phyloP scores from a whole-genome alignment of 2,888 invertebrate species.

The Agrochola litura region DNA sequence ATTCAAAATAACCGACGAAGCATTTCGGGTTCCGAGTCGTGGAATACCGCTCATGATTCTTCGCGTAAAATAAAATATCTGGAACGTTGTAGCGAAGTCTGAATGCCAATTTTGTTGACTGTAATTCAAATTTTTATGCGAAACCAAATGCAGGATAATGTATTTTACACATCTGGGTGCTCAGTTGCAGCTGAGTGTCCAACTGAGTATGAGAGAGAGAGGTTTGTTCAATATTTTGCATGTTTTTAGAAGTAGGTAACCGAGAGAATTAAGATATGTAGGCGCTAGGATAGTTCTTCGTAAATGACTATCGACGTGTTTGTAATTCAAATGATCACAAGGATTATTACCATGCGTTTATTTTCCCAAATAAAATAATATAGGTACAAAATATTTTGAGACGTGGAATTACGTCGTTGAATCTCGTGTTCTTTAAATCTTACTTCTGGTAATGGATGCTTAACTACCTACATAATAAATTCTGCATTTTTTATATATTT shows the following conservation, averaged over 20 bases:
- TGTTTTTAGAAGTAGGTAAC: background rate
- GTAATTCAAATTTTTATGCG: conserved; percentile 65
- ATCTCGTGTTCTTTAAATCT: background rate
- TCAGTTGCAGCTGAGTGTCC: conserved; percentile 30
- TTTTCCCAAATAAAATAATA: background rate
- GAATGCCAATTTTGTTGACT: conserved; percentile 83
- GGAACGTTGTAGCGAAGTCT: conserved; percentile 77
- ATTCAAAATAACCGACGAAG: conserved; percentile 86
- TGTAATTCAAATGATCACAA: background rate
- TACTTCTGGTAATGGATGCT: background rate
- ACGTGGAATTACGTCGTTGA: background rate
- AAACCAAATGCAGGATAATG: conserved; percentile 54
- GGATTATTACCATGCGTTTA: background rate
- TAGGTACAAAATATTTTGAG: background rate
- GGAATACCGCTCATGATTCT: conserved; percentile 82
- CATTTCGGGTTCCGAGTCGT: conserved; percentile 71
- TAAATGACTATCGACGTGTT: background rate
- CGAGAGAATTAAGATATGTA: background rate
- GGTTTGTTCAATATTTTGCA: conserved; percentile 1
- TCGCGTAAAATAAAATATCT: conserved; percentile 84
- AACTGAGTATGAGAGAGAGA: background rate
- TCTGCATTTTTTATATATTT: background rate
- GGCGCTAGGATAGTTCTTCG: background rate
- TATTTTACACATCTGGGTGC: conserved; percentile 54
- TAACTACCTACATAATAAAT: no score